These are phyloP conservation scores for Cephus rjabovi DNA, from an alignment of 2,888 invertebrate genomes.

Conservation along the genomic window DNA sequence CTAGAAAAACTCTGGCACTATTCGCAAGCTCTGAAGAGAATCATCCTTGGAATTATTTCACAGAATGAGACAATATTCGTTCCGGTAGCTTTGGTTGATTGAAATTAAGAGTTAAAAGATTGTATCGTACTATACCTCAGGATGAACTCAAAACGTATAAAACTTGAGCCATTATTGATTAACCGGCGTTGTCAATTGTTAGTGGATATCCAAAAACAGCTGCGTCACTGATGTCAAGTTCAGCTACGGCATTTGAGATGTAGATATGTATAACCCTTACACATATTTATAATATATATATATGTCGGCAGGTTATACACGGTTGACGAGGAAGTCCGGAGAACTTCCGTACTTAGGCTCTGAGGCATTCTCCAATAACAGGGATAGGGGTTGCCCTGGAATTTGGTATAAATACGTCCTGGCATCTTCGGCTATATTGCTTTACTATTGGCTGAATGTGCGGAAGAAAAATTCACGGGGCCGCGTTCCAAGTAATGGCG, in stretches of 20 bases:
- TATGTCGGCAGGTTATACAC: neutral
- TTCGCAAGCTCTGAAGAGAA: neutral
- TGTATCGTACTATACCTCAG: too few species aligned
- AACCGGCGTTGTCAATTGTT: neutral
- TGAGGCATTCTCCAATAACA: conserved; percentile 24
- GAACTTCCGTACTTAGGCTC: conserved; percentile 6
- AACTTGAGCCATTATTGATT: neutral
- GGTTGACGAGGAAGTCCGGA: neutral
- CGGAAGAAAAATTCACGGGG: conserved; percentile 1
- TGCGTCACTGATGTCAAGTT: neutral
- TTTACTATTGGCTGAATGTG: conserved; percentile 45
- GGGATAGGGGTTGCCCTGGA: conserved; percentile 42
- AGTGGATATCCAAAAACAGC: neutral
- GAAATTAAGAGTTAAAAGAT: neutral
- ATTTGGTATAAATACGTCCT: conserved; percentile 53
- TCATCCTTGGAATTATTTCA: neutral
- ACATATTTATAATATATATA: neutral
- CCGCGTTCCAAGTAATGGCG: neutral
- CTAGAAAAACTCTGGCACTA: neutral
- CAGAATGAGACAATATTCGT: neutral
- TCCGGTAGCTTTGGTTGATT: neutral
- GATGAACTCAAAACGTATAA: neutral
- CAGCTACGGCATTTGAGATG: neutral
- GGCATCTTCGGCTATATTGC: conserved; percentile 53
- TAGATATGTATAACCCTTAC: neutral